Percentiles rank a stretch among this genome's conserved stretches.
These are phyloP conservation scores for Frankliniella intonsa DNA, from an alignment of 2,888 invertebrate species.

Conservation along the genomic window DNA sequence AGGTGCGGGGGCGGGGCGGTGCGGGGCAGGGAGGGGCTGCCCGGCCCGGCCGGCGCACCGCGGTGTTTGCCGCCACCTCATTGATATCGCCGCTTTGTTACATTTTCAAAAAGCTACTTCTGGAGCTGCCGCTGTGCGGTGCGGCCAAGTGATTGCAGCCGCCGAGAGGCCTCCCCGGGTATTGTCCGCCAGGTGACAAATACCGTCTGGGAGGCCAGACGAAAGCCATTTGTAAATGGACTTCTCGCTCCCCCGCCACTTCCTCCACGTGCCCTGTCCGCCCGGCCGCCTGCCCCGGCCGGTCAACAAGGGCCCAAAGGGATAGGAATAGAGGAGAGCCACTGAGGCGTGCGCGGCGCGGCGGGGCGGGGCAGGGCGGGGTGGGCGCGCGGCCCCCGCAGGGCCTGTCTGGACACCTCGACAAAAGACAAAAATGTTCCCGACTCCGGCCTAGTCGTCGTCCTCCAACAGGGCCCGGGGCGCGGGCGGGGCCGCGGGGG, in stretches of 20 bases:
- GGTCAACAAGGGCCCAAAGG: background rate
- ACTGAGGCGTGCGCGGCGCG: background rate
- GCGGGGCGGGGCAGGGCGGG: no score
- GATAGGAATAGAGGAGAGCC: background rate
- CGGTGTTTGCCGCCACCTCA: background rate
- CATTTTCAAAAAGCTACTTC: conserved; percentile 7
- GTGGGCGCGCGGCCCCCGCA: no score
- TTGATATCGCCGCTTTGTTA: conserved; percentile 17
- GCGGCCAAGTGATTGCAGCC: background rate
- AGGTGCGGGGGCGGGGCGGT: background rate
- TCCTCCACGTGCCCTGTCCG: background rate
- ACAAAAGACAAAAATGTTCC: conserved; percentile 3
- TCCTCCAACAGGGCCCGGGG: background rate
- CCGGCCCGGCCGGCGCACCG: background rate
- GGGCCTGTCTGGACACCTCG: no score
- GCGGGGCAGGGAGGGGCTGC: background rate
- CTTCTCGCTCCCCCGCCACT: background rate
- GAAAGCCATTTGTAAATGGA: conserved; percentile 25
- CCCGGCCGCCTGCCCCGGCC: background rate
- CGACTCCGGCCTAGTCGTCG: background rate
- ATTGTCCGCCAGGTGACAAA: conserved; percentile 22
- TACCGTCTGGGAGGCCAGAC: conserved; percentile 21
- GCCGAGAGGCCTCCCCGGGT: background rate
- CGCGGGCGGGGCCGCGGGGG: background rate
- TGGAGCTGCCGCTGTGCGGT: background rate